Base-by-base conservation (phyloP, 2,113 vertebrate species). In the Plecturocebus donacophilus region DNA sequence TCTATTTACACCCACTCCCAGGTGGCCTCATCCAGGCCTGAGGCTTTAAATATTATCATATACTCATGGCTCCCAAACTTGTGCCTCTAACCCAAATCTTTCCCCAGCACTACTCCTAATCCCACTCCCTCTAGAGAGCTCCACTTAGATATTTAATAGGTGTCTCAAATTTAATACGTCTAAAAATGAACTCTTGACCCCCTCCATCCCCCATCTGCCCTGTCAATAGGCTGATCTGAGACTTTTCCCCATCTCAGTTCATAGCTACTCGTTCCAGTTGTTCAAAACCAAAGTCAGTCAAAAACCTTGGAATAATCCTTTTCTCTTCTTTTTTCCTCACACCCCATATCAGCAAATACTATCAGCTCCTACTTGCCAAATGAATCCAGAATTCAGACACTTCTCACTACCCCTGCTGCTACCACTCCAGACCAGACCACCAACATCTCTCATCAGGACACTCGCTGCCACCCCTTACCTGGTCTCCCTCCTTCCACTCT, bases 131-230 rank as follows among this genome's bases (percentile, higher is more conserved):
- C 86, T 9, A 47, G 54, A 13, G 20, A 88, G 9, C 23, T 47
- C 30, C 71, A 38, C 85, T 35, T 47, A 25, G 32, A 27, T 32
- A 45, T 32, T 27, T 54, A 76, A n/a, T 10, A 32, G 27, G n/a
- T 21, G 16, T 87, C 45, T 71, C 38, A n/a, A 70, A 38, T 40
- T 23, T 17, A 49, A 32, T 30, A 10, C 16, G 14, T 20, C 38
- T n/a, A 21, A 52, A 73, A 7, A 23, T 76, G 11, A 75, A n/a
- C 47, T n/a, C 45, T 75, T 2, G 2, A 25, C 38, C 10, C 30
- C 27, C 40, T 13, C 5, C 13, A 2, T 5, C 3, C 4, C 13
- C n/a, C 30, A n/a, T 6, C 5, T 25, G 21, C 11, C 56, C 38
- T 21, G 54, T 23, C 12, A 52, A 3, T 2, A 17, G 49, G 61